phyloP scores from a whole-genome alignment of 2,797 vertebrate species.

The Lemur catta region DNA sequence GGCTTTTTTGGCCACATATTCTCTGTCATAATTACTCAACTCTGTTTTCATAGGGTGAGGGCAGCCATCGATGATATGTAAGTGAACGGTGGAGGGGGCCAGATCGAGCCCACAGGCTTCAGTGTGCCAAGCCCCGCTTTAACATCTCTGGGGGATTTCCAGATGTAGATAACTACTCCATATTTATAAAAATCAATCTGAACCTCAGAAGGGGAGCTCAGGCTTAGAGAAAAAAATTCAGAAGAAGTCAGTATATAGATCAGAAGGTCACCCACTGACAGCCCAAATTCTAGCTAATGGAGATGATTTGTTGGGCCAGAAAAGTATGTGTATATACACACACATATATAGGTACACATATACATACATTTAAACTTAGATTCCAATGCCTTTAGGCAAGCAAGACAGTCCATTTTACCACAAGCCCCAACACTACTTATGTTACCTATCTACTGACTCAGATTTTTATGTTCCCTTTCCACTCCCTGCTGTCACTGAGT shows the following conservation, averaged over 20 bases:
- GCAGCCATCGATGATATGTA: not conserved
- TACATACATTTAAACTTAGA: not conserved
- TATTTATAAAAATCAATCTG: not conserved
- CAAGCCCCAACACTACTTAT: not conserved
- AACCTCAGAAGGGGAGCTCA: not conserved
- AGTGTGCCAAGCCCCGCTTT: not conserved
- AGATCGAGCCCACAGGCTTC: not conserved
- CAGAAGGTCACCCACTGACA: not conserved
- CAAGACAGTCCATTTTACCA: not conserved
- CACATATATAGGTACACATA: too few relatives aligned
- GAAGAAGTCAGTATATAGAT: not conserved
- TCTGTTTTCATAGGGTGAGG: not conserved
- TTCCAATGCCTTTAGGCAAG: not conserved
- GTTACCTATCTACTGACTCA: not conserved
- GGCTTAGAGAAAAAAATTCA: not conserved
- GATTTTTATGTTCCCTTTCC: not conserved
- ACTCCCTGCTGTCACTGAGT: not conserved
- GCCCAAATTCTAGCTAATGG: not conserved
- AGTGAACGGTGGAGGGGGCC: not conserved
- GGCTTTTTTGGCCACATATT: not conserved
- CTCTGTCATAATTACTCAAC: not conserved
- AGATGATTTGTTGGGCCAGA: not conserved
- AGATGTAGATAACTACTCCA: not conserved
- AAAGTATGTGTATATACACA: too few relatives aligned
- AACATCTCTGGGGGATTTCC: not conserved